Conservation (phyloP, 64 coral and sea anemone genomes). For the Cladopsammia gracilis region DNA sequence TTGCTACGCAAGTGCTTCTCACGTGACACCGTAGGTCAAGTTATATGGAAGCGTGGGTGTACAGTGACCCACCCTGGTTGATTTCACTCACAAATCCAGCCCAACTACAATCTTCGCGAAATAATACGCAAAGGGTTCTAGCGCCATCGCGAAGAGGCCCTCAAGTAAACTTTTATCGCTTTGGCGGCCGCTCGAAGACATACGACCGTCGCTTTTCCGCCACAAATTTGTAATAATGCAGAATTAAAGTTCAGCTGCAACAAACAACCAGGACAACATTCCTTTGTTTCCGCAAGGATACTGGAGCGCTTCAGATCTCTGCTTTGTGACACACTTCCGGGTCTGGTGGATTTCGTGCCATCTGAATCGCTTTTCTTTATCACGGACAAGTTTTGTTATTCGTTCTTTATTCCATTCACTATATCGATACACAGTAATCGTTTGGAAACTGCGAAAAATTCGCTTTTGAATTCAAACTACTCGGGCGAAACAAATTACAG, state of each 20-base stretch:
- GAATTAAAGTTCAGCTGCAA: background rate
- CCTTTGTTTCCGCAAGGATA: slow-evolving; percentile 53
- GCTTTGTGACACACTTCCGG: slow-evolving; percentile 53
- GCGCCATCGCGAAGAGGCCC: background rate
- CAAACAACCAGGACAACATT: slow-evolving; percentile 36
- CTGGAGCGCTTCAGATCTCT: background rate
- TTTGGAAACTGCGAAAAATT: background rate
- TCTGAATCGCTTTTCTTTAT: background rate
- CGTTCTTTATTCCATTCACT: background rate
- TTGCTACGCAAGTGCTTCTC: background rate
- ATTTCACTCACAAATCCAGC: background rate
- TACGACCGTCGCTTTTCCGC: background rate
- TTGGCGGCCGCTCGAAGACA: background rate
- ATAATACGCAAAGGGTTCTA: background rate
- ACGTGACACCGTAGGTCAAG: slow-evolving; percentile 10
- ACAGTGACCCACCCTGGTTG: slow-evolving; percentile 14
- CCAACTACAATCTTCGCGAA: slow-evolving; percentile 13
- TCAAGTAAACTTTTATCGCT: background rate
- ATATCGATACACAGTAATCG: background rate
- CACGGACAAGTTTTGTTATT: background rate
- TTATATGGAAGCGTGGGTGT: slow-evolving; percentile 11
- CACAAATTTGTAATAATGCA: background rate
- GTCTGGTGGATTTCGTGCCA: slow-evolving; percentile 35
- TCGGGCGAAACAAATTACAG: slow-evolving; percentile 52
- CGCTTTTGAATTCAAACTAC: slow-evolving; percentile 39